Evolutionary conservation across 2,113 vertebrate genomes (phyloP), one percentile per base, ranked within the genome.

Genomic region (Tringa solitaria): DNA sequence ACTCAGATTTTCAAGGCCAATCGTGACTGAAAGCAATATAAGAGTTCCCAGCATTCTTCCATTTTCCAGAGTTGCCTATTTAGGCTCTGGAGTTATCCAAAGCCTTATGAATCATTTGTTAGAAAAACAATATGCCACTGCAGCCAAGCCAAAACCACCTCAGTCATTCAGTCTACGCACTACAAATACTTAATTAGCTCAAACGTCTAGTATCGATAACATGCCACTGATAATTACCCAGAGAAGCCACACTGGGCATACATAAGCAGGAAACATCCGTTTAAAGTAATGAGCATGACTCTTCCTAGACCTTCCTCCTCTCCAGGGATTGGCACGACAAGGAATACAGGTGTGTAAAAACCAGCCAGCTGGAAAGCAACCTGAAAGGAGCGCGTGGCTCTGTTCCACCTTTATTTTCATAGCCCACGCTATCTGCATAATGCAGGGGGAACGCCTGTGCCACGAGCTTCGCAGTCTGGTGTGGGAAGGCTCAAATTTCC

Each of bases 361-460:
- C 6, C 69, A 83, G 37, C 4, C 45, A 43, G 13, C 26, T 70
- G 16, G 37, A 39, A 69, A 32, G 18, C 18, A 51, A 37, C 28
- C 17, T 19, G 8, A 67, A 50, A 65, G 63, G 13, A 67, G 18
- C 46, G 9, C 2, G 1, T 6, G 26, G 48, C n/a, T 90, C 37
- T 53, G 39, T n/a, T 53, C 50, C 30, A 53, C 43, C 77, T 90
- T 53, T 50, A 17, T 59, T 75, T 46, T 37, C 30, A 19, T 19
- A 33, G 50, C n/a, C 41, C 33, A 35, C 2, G 0, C 8, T 4
- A 3, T 28, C 21, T 27, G 26, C 1, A 0, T 19, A 63, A 67
- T 14, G 48, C 37, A 14, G 8, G 20, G 20, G 32, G 27, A 50
- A 63, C 1, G 12, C 10, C 3, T 4, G 46, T 67, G 64, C 51